Evolutionary conservation across 2,888 invertebrate genomes (phyloP).

Genomic region (Epirrita christyi): DNA sequence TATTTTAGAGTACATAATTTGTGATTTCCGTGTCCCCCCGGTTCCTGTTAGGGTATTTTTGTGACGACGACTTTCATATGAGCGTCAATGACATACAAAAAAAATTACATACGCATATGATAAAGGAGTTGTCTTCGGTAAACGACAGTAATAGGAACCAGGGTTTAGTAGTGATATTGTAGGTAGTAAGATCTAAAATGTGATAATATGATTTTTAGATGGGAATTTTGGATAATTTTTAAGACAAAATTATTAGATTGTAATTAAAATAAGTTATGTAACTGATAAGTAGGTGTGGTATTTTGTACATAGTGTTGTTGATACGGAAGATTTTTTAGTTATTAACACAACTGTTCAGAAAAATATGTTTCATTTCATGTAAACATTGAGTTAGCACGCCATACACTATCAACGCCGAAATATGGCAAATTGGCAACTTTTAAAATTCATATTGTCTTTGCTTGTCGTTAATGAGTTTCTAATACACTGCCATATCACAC

Average conservation of each 20-base stretch:
- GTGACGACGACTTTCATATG: too few species aligned
- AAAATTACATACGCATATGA: too few species aligned
- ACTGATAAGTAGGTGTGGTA: neutral
- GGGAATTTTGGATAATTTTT: slow-evolving; percentile 17
- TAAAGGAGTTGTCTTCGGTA: too few species aligned
- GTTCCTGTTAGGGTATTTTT: too few species aligned
- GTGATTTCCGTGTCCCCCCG: slow-evolving; percentile 3
- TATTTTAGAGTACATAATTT: neutral
- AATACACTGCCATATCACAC: too few species aligned
- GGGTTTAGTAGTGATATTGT: slow-evolving; percentile 20
- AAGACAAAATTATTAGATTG: slow-evolving; percentile 10
- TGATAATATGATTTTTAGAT: slow-evolving; percentile 38
- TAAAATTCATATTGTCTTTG: too few species aligned
- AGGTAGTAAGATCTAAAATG: slow-evolving; percentile 39
- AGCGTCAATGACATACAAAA: too few species aligned
- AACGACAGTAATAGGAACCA: neutral
- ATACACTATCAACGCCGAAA: too few species aligned
- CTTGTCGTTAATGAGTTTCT: too few species aligned
- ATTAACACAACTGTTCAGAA: neutral
- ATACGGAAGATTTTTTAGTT: neutral
- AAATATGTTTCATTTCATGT: too few species aligned
- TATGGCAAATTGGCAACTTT: too few species aligned
- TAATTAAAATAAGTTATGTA: slow-evolving; percentile 6
- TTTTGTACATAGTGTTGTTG: slow-evolving; percentile 17
- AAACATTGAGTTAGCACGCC: too few species aligned